Conservation (phyloP, 2,888 invertebrate species). For the Dugesia japonica region DNA sequence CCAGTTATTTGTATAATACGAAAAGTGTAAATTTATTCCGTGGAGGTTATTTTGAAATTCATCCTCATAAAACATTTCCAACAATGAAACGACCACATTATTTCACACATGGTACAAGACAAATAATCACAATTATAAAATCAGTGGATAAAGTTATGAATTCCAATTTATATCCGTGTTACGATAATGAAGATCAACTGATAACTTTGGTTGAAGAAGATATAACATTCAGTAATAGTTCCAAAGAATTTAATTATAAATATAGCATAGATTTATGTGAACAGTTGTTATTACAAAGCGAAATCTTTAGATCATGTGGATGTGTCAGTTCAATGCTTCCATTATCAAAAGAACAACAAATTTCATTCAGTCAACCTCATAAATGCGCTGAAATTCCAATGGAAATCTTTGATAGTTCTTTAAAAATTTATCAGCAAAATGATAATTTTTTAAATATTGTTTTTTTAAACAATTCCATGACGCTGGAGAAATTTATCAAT, state of each 20-base stretch:
- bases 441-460: not conserved
- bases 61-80: not conserved
- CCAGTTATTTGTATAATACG: not conserved
- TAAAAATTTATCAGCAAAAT: not conserved
- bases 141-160: not conserved
- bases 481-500: not conserved
- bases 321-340: not conserved
- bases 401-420: not conserved
- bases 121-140: not conserved
- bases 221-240: not conserved
- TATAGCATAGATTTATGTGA: not conserved
- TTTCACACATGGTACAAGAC: not conserved
- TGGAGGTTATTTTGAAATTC: not conserved
- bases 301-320: not conserved
- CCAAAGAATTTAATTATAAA: not conserved
- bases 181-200: not conserved
- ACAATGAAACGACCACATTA: not conserved
- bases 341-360: not conserved
- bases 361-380: not conserved
- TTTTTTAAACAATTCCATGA: not conserved
- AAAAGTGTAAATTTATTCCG: not conserved
- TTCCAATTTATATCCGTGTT: not conserved
- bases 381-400: not conserved
- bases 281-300: not conserved
- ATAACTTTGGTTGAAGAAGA: not conserved